Evolutionary conservation across 2,113 vertebrate species (phyloP).

Genomic region (Entomyzon cyanotis): DNA sequence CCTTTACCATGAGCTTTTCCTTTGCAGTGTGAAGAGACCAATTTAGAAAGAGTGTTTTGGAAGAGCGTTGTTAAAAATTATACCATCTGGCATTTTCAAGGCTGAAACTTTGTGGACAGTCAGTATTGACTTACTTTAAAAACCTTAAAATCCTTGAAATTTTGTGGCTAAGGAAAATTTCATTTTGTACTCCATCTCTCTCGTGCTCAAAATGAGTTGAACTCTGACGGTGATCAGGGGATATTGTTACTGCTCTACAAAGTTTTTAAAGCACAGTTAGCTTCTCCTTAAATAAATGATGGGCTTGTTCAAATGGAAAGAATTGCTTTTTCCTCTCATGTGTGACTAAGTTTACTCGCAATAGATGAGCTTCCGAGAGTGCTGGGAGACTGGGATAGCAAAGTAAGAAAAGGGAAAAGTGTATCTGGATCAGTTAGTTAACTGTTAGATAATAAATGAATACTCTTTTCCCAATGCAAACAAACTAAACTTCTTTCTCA

Average conservation of each 20-base stretch:
- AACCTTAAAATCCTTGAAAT: neutral
- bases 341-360: neutral
- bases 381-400: neutral
- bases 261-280: neutral
- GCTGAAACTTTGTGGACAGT: neutral
- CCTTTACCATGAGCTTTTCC: neutral
- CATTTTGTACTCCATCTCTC: neutral
- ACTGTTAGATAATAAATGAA: constrained; percentile 12
- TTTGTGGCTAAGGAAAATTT: neutral
- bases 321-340: neutral
- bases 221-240: neutral
- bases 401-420: constrained; percentile 8
- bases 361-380: neutral
- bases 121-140: neutral
- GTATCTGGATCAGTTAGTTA: constrained; percentile 10
- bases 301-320: neutral
- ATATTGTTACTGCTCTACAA: neutral
- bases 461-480: neutral
- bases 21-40: neutral
- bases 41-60: neutral
- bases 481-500: constrained; percentile 13
- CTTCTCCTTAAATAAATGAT: constrained; percentile 14
- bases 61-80: constrained; percentile 11
- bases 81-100: neutral
- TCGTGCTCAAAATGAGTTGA: neutral